Evolutionary conservation across 2,888 invertebrate species (phyloP).

Genomic region (Acanthosoma haemorrhoidale): DNA sequence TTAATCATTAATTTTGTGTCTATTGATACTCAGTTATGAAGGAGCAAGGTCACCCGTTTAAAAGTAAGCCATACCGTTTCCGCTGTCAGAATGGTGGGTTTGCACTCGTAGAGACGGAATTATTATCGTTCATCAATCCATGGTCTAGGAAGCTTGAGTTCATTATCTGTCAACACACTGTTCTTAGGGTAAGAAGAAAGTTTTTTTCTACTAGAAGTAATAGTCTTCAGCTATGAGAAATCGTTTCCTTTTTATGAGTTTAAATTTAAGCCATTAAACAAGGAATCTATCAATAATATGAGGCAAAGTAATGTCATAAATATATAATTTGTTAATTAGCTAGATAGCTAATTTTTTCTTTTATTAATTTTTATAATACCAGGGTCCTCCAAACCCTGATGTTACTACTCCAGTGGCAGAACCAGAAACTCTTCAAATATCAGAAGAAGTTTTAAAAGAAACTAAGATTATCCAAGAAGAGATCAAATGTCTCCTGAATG

Average conservation of each 20-base stretch:
- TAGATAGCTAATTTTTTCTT: slow-evolving; percentile 13
- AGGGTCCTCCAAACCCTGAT: slow-evolving; percentile 72
- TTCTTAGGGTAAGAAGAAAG: slow-evolving; percentile 57
- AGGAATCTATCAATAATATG: too few species aligned
- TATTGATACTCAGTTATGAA: slow-evolving; percentile 59
- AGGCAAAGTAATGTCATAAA: too few species aligned
- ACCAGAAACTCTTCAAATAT: slow-evolving; percentile 45
- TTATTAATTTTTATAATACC: slow-evolving; percentile 31
- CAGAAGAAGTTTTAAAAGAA: slow-evolving; percentile 58
- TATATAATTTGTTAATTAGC: too few species aligned
- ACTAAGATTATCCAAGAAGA: slow-evolving; percentile 59
- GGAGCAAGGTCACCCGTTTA: slow-evolving; percentile 63
- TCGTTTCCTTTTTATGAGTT: too few species aligned
- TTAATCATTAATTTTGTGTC: background rate
- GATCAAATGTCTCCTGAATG: slow-evolving; percentile 62
- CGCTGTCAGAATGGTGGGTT: slow-evolving; percentile 77
- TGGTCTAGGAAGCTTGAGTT: slow-evolving; percentile 88
- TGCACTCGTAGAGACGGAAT: slow-evolving; percentile 81
- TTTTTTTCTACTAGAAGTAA: too few species aligned
- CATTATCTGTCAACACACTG: slow-evolving; percentile 76
- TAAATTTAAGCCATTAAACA: too few species aligned
- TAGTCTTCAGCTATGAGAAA: too few species aligned
- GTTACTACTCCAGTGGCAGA: slow-evolving; percentile 52
- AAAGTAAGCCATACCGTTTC: slow-evolving; percentile 73
- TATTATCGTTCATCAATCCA: slow-evolving; percentile 89